Base-by-base conservation (phyloP, 1,140 invertebrate genomes). In the Drosophila truncata region DNA sequence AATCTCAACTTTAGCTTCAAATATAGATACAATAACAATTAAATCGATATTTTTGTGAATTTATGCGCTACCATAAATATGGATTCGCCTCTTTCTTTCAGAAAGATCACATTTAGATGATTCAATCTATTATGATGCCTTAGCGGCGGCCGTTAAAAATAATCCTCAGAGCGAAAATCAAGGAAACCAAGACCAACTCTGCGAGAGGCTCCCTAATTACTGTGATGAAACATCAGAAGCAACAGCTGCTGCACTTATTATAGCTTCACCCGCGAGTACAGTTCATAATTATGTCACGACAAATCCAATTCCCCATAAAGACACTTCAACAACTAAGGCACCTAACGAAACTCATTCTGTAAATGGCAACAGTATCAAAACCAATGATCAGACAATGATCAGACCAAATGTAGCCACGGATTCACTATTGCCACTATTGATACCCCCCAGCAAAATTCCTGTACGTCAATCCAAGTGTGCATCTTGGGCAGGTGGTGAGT, bases 391-490 rank as follows among this genome's bases (percentile, higher is more conserved):
- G 86, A 84, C 72, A 42, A 52, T 33, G 23, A 58, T 14, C 37
- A 31, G 84, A 84, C 69, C 46, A 65, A 57, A 63, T 80, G 63
- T 27, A 20, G 59, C 27, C 18, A 91, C 25, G 79, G 46, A 47
- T n/a, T 25, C 13, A 23, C 93, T 63, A 18, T 55, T 62, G 14
- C 39, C 69, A 41, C 33, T 60, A 8, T 41, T 39, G 8, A 59
- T 37, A 55, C 33, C 69, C 14, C 78, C 78, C 27, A 93, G 92
- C 67, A 93, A 92, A 74, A 93, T 93, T 52, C 92, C 92, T 44
- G 62, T 93, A 44, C 90, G 92, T 20, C 90, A 94, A 49, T 94
- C 94, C 69, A 94, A 95, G 81, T 94, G 94, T 83, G 94, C 94
- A 27, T 94, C 94, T 9, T 95, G 94, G 94, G 93, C 93, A 69